Evolutionary conservation across 2,797 vertebrate species (phyloP).

Genomic region (Manis crassicaudata): DNA sequence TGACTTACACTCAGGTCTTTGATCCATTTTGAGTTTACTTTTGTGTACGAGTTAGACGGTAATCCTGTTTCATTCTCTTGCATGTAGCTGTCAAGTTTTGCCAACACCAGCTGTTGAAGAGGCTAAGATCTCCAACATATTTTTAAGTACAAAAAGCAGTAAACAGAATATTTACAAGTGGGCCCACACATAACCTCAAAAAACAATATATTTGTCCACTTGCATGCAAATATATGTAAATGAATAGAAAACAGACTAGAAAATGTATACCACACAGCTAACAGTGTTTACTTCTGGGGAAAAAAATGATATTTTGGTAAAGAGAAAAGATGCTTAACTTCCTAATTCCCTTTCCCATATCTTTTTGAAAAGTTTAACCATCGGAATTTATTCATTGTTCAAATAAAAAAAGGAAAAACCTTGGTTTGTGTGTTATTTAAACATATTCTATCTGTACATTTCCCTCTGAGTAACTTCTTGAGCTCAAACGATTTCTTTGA

Average conservation of each 20-base stretch:
- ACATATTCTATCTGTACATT: background rate
- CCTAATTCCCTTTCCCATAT: background rate
- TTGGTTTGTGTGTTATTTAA: background rate
- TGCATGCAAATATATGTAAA: background rate
- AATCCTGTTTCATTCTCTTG: too few relatives aligned
- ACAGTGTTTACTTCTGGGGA: background rate
- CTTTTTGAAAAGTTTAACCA: constrained; percentile 6
- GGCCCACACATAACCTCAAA: background rate
- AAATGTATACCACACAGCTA: background rate
- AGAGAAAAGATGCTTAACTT: background rate
- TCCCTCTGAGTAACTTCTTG: background rate
- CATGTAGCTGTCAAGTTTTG: too few relatives aligned
- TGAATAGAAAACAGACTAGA: background rate
- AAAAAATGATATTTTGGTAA: background rate
- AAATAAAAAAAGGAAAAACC: background rate
- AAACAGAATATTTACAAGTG: background rate
- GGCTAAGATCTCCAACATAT: too few relatives aligned
- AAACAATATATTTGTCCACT: background rate
- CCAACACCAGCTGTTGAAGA: too few relatives aligned
- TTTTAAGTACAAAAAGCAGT: background rate
- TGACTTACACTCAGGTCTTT: too few relatives aligned
- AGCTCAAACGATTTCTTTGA: background rate
- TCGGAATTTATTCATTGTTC: background rate
- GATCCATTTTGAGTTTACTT: too few relatives aligned
- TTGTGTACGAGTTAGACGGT: too few relatives aligned